Evolutionary conservation across 2,113 vertebrate genomes (phyloP).

Genomic region (Accipiter virgatus): DNA sequence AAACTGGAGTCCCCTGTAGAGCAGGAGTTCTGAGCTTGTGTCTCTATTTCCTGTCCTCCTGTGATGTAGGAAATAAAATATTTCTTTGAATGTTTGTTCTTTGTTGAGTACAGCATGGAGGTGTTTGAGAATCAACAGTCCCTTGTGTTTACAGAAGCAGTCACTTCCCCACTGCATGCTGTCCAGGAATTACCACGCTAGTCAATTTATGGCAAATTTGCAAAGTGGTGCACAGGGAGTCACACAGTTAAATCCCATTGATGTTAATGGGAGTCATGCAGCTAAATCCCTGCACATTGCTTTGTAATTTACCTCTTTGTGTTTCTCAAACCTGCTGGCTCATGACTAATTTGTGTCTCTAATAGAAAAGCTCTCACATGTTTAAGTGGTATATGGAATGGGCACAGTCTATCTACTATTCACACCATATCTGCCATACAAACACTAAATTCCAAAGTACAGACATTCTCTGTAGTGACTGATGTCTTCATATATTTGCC

Average conservation of each 20-base stretch:
- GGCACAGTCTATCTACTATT: background rate
- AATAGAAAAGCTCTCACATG: background rate
- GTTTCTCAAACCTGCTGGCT: conserved; percentile 53
- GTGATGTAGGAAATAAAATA: conserved; percentile 30
- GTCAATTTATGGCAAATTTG: conserved; percentile 55
- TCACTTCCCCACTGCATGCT: conserved; percentile 42
- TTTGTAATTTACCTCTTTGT: conserved; percentile 65
- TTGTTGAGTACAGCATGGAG: conserved; percentile 13
- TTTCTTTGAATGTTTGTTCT: conserved; percentile 48
- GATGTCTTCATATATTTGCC: background rate
- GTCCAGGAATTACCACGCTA: conserved; percentile 56
- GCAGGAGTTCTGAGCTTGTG: background rate
- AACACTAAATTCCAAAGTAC: background rate
- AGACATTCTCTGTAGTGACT: background rate
- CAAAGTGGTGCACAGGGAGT: conserved; percentile 43
- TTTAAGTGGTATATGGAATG: background rate
- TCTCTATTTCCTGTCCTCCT: conserved; percentile 24
- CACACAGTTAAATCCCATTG: conserved; percentile 56
- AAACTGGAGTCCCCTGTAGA: background rate
- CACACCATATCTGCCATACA: background rate
- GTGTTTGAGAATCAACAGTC: conserved; percentile 14
- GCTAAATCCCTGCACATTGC: conserved; percentile 56
- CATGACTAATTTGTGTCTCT: conserved; percentile 55
- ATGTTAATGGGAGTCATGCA: conserved; percentile 58
- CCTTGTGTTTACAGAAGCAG: conserved; percentile 55